Base-by-base conservation (phyloP, 2,797 vertebrate genomes). In the Syngnathus acus region DNA sequence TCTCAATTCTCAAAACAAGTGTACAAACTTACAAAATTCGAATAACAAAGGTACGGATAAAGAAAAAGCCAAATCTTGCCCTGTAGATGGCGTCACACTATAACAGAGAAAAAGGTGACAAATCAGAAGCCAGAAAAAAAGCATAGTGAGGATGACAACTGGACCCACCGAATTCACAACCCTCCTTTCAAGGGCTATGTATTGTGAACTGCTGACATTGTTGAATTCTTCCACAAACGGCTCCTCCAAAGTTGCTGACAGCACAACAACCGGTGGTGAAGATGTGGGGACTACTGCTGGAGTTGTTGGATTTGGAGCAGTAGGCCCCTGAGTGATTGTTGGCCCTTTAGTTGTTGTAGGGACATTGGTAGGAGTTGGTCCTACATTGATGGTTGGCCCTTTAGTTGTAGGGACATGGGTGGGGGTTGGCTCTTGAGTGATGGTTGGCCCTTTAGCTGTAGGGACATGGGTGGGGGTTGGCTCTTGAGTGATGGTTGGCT, bases 151-250 rank as follows among this genome's bases (percentile, higher is more conserved):
- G 55, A 57, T 17, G 5, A 16, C 26, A 45, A 23, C 1, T 26
- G 13, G n/a, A 62, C 60, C 40, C 42, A 62, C 60, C 21, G 42
- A 19, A 1, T 40, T 45, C 11, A 45, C 60, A 9, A 62, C 60
- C 45, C 9, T 21, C 2, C 2, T 17, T 45, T 62, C 60, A 62
- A 62, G 60, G 26, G 39, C 60, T 26, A 1, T 26, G 13, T 45
- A 62, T 8, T 45, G 11, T 9, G 3, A 21, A 62, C 60, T 62
- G 42, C 8, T 62, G 42, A 45, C 42, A 16, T 62, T 10, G 9
- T 62, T 62, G 42, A 45, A 62, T 45, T 23, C 60, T 62, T 62
- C 60, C 21, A 45, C n/a, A 62, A 62, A 62, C 1, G 21, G 40
- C 26, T 45, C 42, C 60, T 32, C 60, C 21, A 62, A 62, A 62